A percentile compares a stretch with the other conserved stretches of the same genome.
Conservation (phyloP, 1,140 invertebrate species). For the Drosophila burlai region DNA sequence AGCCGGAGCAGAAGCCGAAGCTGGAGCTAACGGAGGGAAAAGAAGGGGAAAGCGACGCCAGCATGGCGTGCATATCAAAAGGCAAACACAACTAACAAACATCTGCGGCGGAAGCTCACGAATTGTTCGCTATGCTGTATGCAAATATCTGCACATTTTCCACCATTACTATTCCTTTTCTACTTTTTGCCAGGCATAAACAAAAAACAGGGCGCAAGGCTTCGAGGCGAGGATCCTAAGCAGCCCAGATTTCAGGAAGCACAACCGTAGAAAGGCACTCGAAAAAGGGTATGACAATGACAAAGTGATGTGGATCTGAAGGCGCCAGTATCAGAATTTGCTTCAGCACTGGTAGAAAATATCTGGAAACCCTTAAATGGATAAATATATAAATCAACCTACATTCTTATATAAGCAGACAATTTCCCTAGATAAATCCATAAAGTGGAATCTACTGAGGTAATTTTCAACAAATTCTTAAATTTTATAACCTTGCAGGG, state of each 20-base stretch:
- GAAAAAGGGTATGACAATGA: conserved; percentile 80
- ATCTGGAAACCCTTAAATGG: too few relatives aligned
- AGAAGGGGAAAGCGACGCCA: conserved; percentile 35
- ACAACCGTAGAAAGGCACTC: conserved; percentile 47
- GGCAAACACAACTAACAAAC: conserved; percentile 66
- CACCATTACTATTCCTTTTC: conserved; percentile 10
- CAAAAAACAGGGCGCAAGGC: conserved; percentile 32
- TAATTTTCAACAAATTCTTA: too few relatives aligned
- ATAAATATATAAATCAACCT: too few relatives aligned
- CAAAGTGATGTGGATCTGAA: conserved; percentile 75
- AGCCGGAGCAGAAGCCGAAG: conserved; percentile 7
- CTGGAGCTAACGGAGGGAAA: background rate
- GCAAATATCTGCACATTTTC: conserved; percentile 60
- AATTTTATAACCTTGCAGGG: too few relatives aligned
- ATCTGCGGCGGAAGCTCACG: conserved; percentile 55
- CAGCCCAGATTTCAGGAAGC: conserved; percentile 54
- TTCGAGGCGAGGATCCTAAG: conserved; percentile 25
- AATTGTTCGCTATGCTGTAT: conserved; percentile 43
- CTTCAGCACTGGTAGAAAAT: background rate
- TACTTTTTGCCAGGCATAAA: conserved; percentile 36
- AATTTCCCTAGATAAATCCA: too few relatives aligned
- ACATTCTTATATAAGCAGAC: too few relatives aligned
- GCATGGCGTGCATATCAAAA: conserved; percentile 66
- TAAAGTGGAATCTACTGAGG: too few relatives aligned
- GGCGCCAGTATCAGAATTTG: conserved; percentile 54